Evolutionary conservation across 2,888 invertebrate species (phyloP).

Genomic region (Drosophila nigricruria): DNA sequence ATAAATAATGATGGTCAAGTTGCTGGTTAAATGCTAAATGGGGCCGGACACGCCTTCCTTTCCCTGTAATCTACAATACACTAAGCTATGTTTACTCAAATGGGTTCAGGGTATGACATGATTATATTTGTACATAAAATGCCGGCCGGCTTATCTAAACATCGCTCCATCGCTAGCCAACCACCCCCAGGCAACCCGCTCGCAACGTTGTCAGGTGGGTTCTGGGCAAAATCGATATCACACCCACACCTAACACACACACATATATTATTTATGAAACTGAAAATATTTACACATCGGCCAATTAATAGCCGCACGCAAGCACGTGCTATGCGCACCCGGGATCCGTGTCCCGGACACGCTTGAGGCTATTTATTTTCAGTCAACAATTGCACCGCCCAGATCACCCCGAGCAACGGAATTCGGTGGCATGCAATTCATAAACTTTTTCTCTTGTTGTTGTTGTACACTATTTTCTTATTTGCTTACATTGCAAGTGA

Average conservation of each 20-base stretch:
- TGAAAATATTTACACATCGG: conserved; percentile 61
- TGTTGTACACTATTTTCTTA: conserved; percentile 11
- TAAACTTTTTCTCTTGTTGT: conserved; percentile 28
- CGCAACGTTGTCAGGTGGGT: neutral
- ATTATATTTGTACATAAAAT: conserved; percentile 3
- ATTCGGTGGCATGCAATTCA: conserved; percentile 45
- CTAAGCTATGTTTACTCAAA: neutral
- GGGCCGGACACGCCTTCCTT: neutral
- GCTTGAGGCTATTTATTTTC: conserved; percentile 66
- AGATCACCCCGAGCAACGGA: conserved; percentile 52
- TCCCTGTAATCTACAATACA: too few relatives aligned
- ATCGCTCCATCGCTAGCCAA: neutral
- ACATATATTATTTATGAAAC: conserved; percentile 50
- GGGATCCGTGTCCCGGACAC: conserved; percentile 17
- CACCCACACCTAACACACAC: conserved; percentile 35
- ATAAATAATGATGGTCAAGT: neutral
- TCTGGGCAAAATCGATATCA: conserved; percentile 68
- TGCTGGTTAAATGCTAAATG: too few relatives aligned
- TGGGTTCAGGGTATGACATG: neutral
- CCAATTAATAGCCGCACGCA: conserved; percentile 62
- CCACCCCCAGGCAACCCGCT: neutral
- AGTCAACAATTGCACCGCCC: conserved; percentile 52
- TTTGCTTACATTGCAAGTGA: conserved; percentile 60
- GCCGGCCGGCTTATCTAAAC: conserved; percentile 61
- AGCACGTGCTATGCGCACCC: conserved; percentile 62